Evolutionary conservation across 2,797 vertebrate genomes (phyloP), one percentile per base, ranked within the genome.

Genomic region (Tokudaia tokunoshimensis): DNA sequence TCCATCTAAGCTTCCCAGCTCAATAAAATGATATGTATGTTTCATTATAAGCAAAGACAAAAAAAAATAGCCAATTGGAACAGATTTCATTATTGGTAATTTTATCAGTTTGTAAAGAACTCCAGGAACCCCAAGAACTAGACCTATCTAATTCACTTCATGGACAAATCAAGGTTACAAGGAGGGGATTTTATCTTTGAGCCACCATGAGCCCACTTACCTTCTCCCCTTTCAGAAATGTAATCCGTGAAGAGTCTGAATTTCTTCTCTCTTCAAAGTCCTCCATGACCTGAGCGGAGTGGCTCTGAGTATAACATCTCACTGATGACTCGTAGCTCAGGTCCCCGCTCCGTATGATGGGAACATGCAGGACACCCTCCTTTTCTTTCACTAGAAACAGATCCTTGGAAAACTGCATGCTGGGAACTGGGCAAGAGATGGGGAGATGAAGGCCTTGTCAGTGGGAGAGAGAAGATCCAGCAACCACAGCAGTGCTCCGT

Each of bases 331-430:
- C 99, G 1, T 99, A 99, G 98, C 99, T 99, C 94, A 99, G 98
- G 98, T 99, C 99, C 0, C 99, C 99, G 0, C 98, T 99, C 20
- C 99, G 99, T 89, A 99, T 75, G 95, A 99, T 92, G 31, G 99
- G 99, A 94, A 99, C 96, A 57, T 99, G 98, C 86, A 99, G 98
- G 57, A 98, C 63, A 1, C 98, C 98, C 0, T 99, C 99, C 93
- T 99, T 99, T 98, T 99, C 99, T 98, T 99, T 99, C 94, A 99
- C 99, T 0, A 84, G 98, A 97, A 99, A 99, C 8, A 98, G 78
- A 17, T 98, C 99, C 98, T 99, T 99, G 97, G 99, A 99, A 97
- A 99, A 99, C 98, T 99, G 99, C 99, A 99, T 99, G 98, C 99
- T 99, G 94, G 99, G 99, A 96, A 99, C 99, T 99, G 98, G 92